Evolutionary conservation across 2,113 vertebrate genomes (phyloP).

Genomic region (Nanorana parkeri): DNA sequence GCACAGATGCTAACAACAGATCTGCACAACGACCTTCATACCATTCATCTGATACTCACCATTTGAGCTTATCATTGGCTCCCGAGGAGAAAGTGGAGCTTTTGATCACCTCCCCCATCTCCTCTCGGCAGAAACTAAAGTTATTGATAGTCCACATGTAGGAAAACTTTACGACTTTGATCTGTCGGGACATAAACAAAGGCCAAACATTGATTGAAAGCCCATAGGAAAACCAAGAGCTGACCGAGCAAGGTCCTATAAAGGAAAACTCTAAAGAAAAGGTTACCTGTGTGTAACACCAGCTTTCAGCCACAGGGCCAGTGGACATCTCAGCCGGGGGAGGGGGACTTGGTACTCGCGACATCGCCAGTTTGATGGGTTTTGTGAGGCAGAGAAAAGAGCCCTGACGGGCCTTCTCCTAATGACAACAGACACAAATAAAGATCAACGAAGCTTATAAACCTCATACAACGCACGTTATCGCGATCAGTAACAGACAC

Average conservation of each 20-base stretch:
- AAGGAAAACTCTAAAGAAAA: not conserved
- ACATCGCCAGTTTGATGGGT: constrained; percentile 89
- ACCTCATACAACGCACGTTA: not conserved
- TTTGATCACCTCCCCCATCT: constrained; percentile 99
- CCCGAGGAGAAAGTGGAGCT: constrained; percentile 98
- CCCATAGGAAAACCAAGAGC: not conserved
- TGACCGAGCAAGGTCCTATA: not conserved
- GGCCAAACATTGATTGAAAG: not conserved
- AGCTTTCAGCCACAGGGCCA: constrained; percentile 96
- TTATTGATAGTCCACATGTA: constrained; percentile 99
- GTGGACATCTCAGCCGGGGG: constrained; percentile 98
- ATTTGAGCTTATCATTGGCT: constrained; percentile 98
- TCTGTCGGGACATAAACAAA: constrained; percentile 63
- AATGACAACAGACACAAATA: not conserved
- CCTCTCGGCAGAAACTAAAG: constrained; percentile 98
- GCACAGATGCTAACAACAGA: too few relatives aligned
- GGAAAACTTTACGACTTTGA: constrained; percentile 98
- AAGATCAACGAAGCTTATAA: not conserved
- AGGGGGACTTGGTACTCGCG: constrained; percentile 93
- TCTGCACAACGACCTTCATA: too few relatives aligned
- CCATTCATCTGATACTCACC: constrained; percentile 72
- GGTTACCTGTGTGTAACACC: constrained; percentile 95
- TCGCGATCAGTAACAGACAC: too few relatives aligned
- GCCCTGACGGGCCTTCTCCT: constrained; percentile 67
- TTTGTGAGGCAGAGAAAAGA: constrained; percentile 69